phyloP scores from a whole-genome alignment of 2,113 vertebrate species.

The Anarhynchus alexandrinus region DNA sequence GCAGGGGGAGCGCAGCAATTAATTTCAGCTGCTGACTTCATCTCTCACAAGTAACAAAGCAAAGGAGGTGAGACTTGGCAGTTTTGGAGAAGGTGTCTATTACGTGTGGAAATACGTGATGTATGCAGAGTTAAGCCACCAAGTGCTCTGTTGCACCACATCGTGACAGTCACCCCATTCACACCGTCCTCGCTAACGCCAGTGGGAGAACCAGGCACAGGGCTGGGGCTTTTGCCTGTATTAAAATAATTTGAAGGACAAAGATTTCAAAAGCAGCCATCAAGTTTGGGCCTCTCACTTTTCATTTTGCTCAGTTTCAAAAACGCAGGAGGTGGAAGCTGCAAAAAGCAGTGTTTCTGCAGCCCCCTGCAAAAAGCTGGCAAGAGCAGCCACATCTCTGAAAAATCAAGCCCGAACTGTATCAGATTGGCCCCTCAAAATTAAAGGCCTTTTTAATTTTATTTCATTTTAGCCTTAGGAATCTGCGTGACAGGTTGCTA shows the following conservation, averaged over 20 bases:
- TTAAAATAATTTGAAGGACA: neutral
- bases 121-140: conserved; percentile 7
- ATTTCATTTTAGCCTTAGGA: neutral
- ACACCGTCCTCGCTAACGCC: neutral
- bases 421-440: neutral
- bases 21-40: neutral
- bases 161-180: neutral
- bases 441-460: neutral
- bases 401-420: neutral
- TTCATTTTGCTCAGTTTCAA: neutral
- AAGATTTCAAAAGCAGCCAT: neutral
- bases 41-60: neutral
- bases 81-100: conserved; percentile 31
- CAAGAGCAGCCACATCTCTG: neutral
- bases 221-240: neutral
- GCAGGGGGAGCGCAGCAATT: neutral
- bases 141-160: neutral
- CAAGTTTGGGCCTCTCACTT: neutral
- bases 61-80: conserved; percentile 18
- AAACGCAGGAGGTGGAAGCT: neutral
- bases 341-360: neutral
- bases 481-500: neutral
- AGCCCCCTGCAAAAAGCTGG: neutral
- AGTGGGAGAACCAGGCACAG: neutral
- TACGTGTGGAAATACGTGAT: neutral